Base-by-base conservation (phyloP, 2,888 invertebrate species). In the Lordiphosa fenestrarum region DNA sequence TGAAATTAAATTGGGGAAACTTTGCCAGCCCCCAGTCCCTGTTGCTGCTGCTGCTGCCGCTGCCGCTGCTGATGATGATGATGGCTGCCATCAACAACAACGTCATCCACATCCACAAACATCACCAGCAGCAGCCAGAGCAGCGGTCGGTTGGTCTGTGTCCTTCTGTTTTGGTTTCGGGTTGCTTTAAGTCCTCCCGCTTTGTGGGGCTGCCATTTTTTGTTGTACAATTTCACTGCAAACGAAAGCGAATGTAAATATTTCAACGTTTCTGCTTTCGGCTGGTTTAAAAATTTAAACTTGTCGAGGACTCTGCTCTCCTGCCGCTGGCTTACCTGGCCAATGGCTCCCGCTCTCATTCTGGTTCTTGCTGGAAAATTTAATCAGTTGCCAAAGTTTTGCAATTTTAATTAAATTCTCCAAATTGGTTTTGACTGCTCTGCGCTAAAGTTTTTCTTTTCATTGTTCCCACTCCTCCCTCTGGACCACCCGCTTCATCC, bases 351-450 rank as follows among this genome's bases (percentile, higher is more conserved):
- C 30, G 15, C 30, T 57, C 55, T 68, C 49, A 64, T 10, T 33
- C 33, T 15, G 7, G 33, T 30, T 68, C 73, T 68, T 73, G 73
- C 71, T 78, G 72, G 80, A 64, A 82, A 82, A 86, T 84, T 84
- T 86, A 84, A 86, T 86, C 84, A 84, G 84, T 85, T 86, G 78
- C 85, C 84, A 86, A 80, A 86, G 84, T 86, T 87, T 87, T 87
- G 86, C 86, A 86, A 86, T 86, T 86, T 87, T 86, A 87, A 86
- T 86, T 86, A 86, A 86, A 87, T 86, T 86, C 83, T 87, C 84
- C 86, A 85, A 86, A 86, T 86, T 86, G 87, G 86, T 86, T 87
- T 86, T 82, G 82, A 85, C 81, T 80, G 75, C 84, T 76, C 72
- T 71, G 74, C 80, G 76, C 85, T 73, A 75, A 81, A 81, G 80